Evolutionary conservation across 2,113 vertebrate species (phyloP).

Genomic region (Bujurquina vittata): DNA sequence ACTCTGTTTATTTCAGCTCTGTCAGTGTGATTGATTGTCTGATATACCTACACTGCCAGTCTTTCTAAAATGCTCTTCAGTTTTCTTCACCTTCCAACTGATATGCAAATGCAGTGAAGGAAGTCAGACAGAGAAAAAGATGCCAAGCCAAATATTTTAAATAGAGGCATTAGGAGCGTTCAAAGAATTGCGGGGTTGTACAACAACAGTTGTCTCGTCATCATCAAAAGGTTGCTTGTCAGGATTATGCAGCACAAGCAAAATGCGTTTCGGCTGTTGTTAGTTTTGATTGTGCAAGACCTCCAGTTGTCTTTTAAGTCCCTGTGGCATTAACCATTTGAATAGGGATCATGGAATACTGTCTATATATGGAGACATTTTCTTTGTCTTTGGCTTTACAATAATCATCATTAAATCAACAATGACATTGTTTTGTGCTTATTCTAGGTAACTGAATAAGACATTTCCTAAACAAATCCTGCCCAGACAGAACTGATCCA

Average conservation of each 20-base stretch:
- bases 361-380: conserved; percentile 39
- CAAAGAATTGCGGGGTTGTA: conserved; percentile 39
- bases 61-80: conserved; percentile 25
- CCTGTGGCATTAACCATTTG: conserved; percentile 44
- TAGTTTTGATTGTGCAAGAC: conserved; percentile 56
- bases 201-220: conserved; percentile 50
- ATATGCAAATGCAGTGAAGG: conserved; percentile 60
- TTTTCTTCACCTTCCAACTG: conserved; percentile 34
- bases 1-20: conserved; percentile 60
- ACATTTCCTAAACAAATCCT: conserved; percentile 40
- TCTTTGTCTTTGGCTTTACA: conserved; percentile 58
- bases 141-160: conserved; percentile 67
- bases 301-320: conserved; percentile 47
- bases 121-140: conserved; percentile 34
- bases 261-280: conserved; percentile 15
- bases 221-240: conserved; percentile 48
- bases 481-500: conserved; percentile 16
- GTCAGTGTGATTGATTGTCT: conserved; percentile 71
- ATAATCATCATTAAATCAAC: conserved; percentile 46
- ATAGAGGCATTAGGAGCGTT: conserved; percentile 36
- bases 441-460: conserved; percentile 37
- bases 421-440: conserved; percentile 49
- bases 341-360: conserved; percentile 56
- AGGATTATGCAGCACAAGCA: conserved; percentile 47
- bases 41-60: conserved; percentile 56